These are phyloP conservation scores for Cistogaster globosa DNA, from an alignment of 2,888 invertebrate genomes.

Conservation along the genomic window DNA sequence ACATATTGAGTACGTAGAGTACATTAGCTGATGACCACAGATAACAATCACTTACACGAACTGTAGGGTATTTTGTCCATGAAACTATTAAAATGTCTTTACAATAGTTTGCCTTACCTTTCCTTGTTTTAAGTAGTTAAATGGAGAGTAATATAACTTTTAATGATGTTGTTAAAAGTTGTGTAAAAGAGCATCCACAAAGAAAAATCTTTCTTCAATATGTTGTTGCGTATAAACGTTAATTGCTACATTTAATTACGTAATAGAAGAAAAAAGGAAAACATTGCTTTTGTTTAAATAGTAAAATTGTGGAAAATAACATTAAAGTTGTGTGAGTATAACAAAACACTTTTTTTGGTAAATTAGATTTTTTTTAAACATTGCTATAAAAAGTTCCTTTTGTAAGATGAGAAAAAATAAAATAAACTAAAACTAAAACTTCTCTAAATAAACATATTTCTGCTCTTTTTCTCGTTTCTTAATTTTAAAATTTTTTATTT, in stretches of 20 bases:
- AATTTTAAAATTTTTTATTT: no score
- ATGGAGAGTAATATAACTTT: constrained; percentile 38
- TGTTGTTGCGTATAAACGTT: constrained; percentile 9
- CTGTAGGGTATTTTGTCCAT: no score
- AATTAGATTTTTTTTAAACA: no score
- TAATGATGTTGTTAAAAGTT: constrained; percentile 52
- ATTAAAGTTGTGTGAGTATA: no score
- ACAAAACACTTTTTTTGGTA: neutral
- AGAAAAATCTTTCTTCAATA: neutral
- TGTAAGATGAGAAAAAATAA: no score
- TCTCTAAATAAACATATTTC: no score
- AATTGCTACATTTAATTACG: constrained; percentile 35
- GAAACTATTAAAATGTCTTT: neutral
- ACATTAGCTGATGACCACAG: no score
- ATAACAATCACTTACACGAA: no score
- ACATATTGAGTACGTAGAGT: no score
- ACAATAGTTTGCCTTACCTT: neutral
- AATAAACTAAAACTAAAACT: no score
- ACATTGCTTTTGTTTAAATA: neutral
- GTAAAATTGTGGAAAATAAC: neutral
- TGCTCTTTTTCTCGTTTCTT: no score
- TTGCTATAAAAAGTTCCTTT: no score
- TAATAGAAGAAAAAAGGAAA: neutral
- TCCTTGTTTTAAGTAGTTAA: constrained; percentile 35
- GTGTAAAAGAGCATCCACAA: constrained; percentile 7